phyloP scores from a whole-genome alignment of 2,797 vertebrate species.

The Cheirogaleus major region DNA sequence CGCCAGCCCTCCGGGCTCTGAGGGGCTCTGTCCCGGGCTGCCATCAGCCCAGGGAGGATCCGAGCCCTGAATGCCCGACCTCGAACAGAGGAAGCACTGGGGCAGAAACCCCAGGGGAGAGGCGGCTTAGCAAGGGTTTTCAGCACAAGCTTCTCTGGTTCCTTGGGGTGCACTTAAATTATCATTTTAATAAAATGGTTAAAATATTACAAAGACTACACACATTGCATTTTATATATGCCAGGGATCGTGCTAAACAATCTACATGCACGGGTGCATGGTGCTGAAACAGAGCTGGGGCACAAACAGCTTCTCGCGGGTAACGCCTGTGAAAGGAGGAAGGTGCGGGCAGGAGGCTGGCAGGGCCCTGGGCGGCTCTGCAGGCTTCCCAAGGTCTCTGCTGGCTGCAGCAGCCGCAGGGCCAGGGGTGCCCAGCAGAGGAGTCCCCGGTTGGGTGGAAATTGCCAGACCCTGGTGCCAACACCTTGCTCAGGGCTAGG shows the following conservation, averaged over 20 bases:
- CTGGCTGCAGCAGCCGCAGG: no score
- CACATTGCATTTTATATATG: rapidly evolving
- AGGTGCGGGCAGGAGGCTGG: no score
- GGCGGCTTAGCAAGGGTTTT: background rate
- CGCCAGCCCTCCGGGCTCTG: background rate
- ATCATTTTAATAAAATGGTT: background rate
- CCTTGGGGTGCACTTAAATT: background rate
- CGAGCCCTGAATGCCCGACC: rapidly evolving
- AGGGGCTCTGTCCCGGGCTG: rapidly evolving
- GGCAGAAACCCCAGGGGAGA: background rate
- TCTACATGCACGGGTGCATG: rapidly evolving
- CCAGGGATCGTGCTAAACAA: background rate
- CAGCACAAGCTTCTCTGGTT: background rate
- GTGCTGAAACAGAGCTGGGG: background rate
- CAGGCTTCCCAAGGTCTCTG: background rate
- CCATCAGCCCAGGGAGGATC: background rate
- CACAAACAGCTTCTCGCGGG: background rate
- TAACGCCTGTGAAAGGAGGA: background rate
- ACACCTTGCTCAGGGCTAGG: rapidly evolving
- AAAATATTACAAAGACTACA: background rate
- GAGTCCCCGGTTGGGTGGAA: rapidly evolving
- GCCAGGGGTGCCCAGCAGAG: background rate
- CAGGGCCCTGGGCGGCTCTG: background rate
- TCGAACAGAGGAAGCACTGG: rapidly evolving
- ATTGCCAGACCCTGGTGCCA: rapidly evolving